Base-by-base conservation (phyloP, 30 jellyfish, hydroid and myxozoan species). In the Chrysaora quinquecirrha region DNA sequence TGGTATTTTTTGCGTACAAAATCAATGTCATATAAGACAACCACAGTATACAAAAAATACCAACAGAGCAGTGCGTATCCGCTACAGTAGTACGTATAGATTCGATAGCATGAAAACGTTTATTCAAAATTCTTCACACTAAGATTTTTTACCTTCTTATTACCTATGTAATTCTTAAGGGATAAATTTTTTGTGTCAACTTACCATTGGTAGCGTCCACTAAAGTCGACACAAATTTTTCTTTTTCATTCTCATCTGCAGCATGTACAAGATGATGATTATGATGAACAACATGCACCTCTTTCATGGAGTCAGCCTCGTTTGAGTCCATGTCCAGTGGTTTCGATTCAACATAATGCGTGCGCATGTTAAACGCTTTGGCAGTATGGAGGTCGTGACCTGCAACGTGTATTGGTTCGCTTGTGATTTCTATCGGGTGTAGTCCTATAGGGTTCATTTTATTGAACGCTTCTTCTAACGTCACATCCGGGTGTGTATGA, bases 261-360 rank as follows among this genome's bases (percentile, higher is more conserved):
- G 93, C 89, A 28, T 82, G 89, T 20, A 91, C 90, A 20, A 91
- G 82, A 67, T 91, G 98, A 73, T 91, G 98, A 66, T 87, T 84
- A 86, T 91, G 98, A 67, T 80, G 95, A 31, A 84, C 89, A 33
- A 91, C 96, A 73, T 74, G 89, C 21, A 85, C 90, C 64, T 83
- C 95, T 22, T 63, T 60, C 82, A 70, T 21, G 23, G 56, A 43
- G 34, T 38, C 50, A 27, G 65, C 71, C 23, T 75, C 95, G 20
- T 73, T 31, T 3, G 60, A 84, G 31, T 38, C 30, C 88, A 69
- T 65, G 62, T 66, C 84, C 52, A 66, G 80, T 14, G 95, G 80
- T 29, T 75, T 64, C 19, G 87, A 84, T 2, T 85, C 21, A 29
- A 82, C 89, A 72, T 72, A 74, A 66, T 89, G 86, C 74, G 86